Evolutionary conservation across 2,797 vertebrate species (phyloP).

Genomic region (Microctenopoma steveboyesi): DNA sequence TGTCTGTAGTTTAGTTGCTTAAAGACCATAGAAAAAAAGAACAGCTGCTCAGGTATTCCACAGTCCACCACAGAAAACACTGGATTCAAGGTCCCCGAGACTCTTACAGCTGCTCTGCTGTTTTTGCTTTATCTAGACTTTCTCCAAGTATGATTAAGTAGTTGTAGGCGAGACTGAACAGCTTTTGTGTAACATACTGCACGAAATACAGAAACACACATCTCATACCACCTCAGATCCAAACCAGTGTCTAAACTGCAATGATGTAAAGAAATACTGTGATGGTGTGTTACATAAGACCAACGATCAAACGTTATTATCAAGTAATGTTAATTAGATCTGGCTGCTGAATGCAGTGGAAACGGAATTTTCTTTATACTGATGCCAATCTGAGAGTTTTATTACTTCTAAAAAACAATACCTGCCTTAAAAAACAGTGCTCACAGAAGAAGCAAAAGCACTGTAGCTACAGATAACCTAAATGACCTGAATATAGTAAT

Average conservation of each 20-base stretch:
- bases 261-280: no score
- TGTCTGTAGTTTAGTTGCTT: slow-evolving; percentile 28
- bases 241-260: no score
- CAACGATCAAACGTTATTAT: neutral
- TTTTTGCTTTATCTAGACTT: slow-evolving; percentile 12
- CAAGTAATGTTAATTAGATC: neutral
- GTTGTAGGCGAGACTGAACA: slow-evolving; percentile 18
- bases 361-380: no score
- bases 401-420: no score
- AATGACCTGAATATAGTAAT: no score
- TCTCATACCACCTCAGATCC: neutral
- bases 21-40: slow-evolving; percentile 46
- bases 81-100: slow-evolving; percentile 49
- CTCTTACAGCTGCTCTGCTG: slow-evolving; percentile 24
- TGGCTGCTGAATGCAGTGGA: no score
- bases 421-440: no score
- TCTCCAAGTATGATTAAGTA: neutral
- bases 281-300: no score
- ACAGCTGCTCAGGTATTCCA: slow-evolving; percentile 25
- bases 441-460: no score
- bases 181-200: neutral
- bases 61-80: slow-evolving; percentile 24
- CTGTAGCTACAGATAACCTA: no score
- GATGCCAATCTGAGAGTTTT: no score
- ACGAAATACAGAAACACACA: neutral